Evolutionary conservation across 2,113 vertebrate species (phyloP), one percentile per base, ranked within the genome.

Genomic region (Hydropotes inermis): DNA sequence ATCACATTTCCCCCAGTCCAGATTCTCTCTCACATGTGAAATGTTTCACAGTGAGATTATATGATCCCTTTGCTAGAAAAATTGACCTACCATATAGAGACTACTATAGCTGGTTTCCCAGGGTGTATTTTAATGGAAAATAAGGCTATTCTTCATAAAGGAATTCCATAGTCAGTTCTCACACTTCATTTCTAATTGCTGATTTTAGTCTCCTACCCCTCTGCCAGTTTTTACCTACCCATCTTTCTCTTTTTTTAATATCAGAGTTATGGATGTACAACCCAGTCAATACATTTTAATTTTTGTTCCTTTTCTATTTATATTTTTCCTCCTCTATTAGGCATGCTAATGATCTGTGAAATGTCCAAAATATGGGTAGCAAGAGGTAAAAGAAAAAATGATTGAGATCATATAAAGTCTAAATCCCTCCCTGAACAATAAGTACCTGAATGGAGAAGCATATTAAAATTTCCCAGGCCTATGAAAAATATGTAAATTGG

Each of bases 231-330:
- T 95, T 78, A 23, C 8, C 39, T 52, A 2, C 7, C 1, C 23
- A 16, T 39, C 70, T 39, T 19, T 58, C n/a, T 70, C 64, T 70
- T 16, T 52, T 85, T 70, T 28, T 14, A 61, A 86, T 50, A 43
- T 21, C 5, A 64, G 85, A 85, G 3, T 43, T 93, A 60, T 78
- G 33, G 28, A 11, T 2, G 47, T 85, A 74, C 19, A 47, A 93
- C 11, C n/a, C 33, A 57, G n/a, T 93, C 33, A 67, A 82, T 50
- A 64, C 39, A 85, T 89, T 83, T 93, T 74, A 91, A 57, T 78
- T 93, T 96, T 93, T 87, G 17, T 94, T 89, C 10, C 5, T 86
- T 86, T 92, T 70, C 30, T 81, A 52, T 39, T 95, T 88, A 39
- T 92, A 54, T 79, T 89, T 94, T 8, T 13, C 14, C 17, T 45